Evolutionary conservation across 53 echinoderm and acorn worm genomes (phyloP).

Genomic region (Apostichopus leukothele): DNA sequence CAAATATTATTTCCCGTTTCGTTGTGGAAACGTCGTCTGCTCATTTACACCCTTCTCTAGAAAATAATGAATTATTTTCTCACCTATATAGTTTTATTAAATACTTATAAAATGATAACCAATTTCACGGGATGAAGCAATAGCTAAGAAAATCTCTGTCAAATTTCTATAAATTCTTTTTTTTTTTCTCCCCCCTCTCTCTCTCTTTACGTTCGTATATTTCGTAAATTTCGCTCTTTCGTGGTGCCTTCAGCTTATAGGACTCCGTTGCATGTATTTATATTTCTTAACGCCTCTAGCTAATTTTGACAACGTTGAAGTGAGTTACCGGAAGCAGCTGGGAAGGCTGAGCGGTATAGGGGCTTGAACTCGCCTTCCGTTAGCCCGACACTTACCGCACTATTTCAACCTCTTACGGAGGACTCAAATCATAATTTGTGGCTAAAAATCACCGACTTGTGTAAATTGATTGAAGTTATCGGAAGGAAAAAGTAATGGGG

Average conservation of each 20-base stretch:
- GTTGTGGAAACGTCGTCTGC: too few species aligned
- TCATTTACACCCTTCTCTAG: too few species aligned
- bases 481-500: background rate
- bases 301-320: background rate
- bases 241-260: background rate
- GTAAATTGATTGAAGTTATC: conserved; percentile 4
- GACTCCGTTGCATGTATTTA: background rate
- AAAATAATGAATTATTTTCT: too few species aligned
- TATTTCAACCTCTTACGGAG: conserved; percentile 2
- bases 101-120: too few species aligned
- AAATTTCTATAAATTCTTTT: too few species aligned
- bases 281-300: background rate
- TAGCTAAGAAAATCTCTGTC: too few species aligned
- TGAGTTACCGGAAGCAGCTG: conserved; percentile 25
- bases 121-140: too few species aligned
- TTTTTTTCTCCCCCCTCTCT: background rate
- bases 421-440: conserved; percentile 11
- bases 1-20: too few species aligned
- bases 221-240: background rate
- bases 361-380: conserved; percentile 21
- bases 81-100: too few species aligned
- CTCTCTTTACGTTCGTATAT: background rate
- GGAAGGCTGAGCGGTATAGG: too few species aligned
- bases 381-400: background rate
- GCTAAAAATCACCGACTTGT: conserved; percentile 27